Conservation (phyloP, 2,113 vertebrate genomes). For the Eudyptes chrysolophus region DNA sequence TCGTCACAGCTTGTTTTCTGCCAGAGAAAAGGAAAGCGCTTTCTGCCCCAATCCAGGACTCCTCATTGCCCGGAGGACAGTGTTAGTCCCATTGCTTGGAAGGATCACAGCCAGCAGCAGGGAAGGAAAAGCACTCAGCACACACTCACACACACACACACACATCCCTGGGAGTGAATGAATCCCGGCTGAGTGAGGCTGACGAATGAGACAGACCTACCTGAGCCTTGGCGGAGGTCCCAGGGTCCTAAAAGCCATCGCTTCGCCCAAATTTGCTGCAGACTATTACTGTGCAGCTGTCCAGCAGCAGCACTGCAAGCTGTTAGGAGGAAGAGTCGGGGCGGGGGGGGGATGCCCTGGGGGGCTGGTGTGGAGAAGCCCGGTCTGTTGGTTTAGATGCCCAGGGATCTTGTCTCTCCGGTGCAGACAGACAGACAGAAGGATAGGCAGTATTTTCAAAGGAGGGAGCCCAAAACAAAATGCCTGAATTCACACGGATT, state of each 20-base stretch:
- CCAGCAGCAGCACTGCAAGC: not conserved
- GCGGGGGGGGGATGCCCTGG: accelerated
- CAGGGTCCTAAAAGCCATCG: constrained; percentile 66
- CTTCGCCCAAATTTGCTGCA: not conserved
- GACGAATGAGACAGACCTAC: constrained; percentile 64
- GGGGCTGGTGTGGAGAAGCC: not conserved
- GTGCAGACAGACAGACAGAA: not conserved
- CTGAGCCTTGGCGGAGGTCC: constrained; percentile 47
- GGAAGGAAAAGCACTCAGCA: constrained; percentile 20
- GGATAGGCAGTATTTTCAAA: not conserved
- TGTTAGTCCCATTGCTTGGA: constrained; percentile 21
- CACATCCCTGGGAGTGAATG: constrained; percentile 50
- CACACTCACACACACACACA: not conserved
- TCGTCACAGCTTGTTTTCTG: constrained; percentile 39
- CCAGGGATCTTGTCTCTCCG: not conserved
- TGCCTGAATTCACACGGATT: not conserved
- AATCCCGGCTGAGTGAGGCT: constrained; percentile 11
- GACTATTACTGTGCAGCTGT: not conserved
- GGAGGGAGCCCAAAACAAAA: not conserved
- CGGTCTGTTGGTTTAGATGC: not conserved
- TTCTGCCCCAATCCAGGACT: not conserved
- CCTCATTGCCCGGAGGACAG: constrained; percentile 24
- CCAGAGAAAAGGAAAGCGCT: not conserved
- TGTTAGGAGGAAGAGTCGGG: too few species aligned
- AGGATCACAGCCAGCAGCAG: not conserved